These are phyloP conservation scores for Hystrix cristata DNA, from an alignment of 2,113 vertebrate species.

Conservation along the genomic window DNA sequence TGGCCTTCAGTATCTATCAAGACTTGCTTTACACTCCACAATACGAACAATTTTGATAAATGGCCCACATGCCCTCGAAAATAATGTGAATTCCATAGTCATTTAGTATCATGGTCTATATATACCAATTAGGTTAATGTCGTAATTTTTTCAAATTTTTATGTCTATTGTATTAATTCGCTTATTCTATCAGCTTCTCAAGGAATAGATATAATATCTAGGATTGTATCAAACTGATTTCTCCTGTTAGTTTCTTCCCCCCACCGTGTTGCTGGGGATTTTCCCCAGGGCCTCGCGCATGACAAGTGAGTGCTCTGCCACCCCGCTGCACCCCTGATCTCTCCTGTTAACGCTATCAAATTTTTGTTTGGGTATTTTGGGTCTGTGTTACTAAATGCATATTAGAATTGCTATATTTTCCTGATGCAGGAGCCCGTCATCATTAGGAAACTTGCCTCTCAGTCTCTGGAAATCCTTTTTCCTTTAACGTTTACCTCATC, in stretches of 20 bases:
- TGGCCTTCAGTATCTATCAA: background rate
- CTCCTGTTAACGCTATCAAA: background rate
- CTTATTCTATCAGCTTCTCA: background rate
- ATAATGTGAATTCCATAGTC: background rate
- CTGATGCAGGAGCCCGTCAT: background rate
- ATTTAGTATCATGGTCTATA: background rate
- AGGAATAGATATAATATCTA: background rate
- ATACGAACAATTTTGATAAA: background rate
- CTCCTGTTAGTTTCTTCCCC: background rate
- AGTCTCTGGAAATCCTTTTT: background rate
- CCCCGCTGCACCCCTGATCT: background rate
- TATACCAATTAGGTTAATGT: background rate
- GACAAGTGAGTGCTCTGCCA: background rate
- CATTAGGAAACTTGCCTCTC: background rate
- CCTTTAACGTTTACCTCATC: background rate
- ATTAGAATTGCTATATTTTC: background rate
- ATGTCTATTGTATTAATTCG: background rate
- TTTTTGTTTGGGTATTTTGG: slow-evolving; percentile 41
- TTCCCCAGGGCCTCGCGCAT: background rate
- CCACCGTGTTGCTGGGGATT: too few relatives aligned
- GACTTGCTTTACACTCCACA: background rate
- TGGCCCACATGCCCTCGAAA: background rate
- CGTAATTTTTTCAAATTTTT: background rate
- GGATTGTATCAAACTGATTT: background rate
- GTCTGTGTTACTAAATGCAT: background rate